phyloP scores from a whole-genome alignment of 2,797 vertebrate genomes.

The Typhlichthys eigenmanni region DNA sequence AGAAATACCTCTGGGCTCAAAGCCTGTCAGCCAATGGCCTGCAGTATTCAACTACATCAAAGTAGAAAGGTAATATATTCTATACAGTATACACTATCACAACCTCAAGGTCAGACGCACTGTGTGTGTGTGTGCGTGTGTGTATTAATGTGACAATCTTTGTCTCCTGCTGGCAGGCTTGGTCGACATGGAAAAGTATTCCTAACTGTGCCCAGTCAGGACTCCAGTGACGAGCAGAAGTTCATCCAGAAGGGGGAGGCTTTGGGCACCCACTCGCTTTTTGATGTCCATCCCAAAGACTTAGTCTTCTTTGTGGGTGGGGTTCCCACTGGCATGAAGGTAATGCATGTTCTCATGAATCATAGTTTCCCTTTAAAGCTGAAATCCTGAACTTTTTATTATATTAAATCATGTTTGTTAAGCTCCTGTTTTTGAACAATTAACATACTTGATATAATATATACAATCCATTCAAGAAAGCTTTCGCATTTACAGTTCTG shows the following conservation, averaged over 20 bases:
- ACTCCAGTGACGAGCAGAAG: constrained; percentile 90
- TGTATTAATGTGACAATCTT: neutral
- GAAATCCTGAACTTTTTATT: neutral
- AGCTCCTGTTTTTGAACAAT: too few species aligned
- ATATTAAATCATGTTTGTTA: too few species aligned
- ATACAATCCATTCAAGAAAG: too few species aligned
- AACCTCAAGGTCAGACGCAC: neutral
- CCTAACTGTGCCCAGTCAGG: constrained; percentile 91
- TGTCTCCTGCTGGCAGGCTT: constrained; percentile 71
- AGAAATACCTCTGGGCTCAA: constrained; percentile 91
- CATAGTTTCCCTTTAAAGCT: neutral
- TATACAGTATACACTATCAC: neutral
- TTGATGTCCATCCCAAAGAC: constrained; percentile 87
- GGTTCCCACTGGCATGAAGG: constrained; percentile 85
- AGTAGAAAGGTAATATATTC: constrained; percentile 86
- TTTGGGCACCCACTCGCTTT: constrained; percentile 83
- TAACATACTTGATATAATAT: too few species aligned
- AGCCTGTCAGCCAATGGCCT: constrained; percentile 95
- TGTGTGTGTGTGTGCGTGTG: neutral
- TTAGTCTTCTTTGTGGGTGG: constrained; percentile 91
- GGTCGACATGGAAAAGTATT: constrained; percentile 94
- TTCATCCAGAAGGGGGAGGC: constrained; percentile 94
- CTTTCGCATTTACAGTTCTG: too few species aligned
- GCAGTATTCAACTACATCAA: constrained; percentile 93
- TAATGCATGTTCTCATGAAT: constrained; percentile 43